Evolutionary conservation across 2,888 invertebrate genomes (phyloP), one percentile per base, ranked within the genome.

Genomic region (Leptopilina syphax): DNA sequence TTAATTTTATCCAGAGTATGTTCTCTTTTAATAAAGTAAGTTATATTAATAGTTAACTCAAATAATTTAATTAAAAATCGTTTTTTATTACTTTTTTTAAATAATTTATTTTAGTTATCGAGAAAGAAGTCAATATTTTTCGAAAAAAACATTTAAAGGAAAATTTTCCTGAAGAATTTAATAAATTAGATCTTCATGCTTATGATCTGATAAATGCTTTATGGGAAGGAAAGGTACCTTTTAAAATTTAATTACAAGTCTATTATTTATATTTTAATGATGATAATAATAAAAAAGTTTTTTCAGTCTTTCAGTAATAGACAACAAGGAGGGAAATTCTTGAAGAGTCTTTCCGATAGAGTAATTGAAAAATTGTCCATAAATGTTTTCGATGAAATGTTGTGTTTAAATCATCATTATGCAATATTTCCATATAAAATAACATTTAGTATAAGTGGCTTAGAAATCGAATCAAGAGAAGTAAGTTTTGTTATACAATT

Each of bases 1-100:
- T 84, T 84, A 5, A 83, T 88, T 63, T 77, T 92, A n/a, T 89
- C 89, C 12, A 87, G 87, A 82, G 83, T 88, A n/a, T 92, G 90
- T 82, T 84, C 84, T 3, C 84, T 92, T 54, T 78, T 92, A 77
- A 54, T 88, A 65, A 80, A 84, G 81, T 84, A 87, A 83, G 86
- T 90, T 84, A 78, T 68, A 27, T 13, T 50, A 6, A 73, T 63
- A 63, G 41, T 65, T n/a, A 9, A 27, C 27, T 34, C 8, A 3
- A 24, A 50, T 50, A 50, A 50, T 50, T 50, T 50, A 50, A 50
- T 50, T 50, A 10, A 50, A 9, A 50, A 12, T 12, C 6, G 7
- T 44, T 44, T 44, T 34, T 44, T 7, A 1, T 10, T 12, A 60
- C 77, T 76, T 67, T 77, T 47, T 78, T 10, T 34, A 18, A 44